Conservation (phyloP, 2,797 vertebrate species). For the Mus caroli region DNA sequence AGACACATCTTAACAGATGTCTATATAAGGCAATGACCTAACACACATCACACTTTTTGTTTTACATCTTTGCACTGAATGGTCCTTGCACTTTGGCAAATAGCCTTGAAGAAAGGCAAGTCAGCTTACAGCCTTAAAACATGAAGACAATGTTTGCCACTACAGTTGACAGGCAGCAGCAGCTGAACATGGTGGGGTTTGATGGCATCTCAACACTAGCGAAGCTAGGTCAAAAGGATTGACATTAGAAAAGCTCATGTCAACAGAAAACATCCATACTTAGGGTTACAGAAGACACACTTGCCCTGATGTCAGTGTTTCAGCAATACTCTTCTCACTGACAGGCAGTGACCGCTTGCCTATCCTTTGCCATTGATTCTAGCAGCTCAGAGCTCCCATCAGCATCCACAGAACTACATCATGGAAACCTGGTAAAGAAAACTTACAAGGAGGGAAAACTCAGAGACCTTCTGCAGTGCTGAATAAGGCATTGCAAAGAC, state of each 20-base stretch:
- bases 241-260: background rate
- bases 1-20: background rate
- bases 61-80: background rate
- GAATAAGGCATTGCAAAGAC: constrained; percentile 33
- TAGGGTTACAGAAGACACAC: background rate
- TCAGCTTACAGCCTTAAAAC: background rate
- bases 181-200: background rate
- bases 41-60: background rate
- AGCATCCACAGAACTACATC: background rate
- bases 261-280: background rate
- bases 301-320: background rate
- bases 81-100: constrained; percentile 18
- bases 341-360: background rate
- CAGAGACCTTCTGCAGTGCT: background rate
- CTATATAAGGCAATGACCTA: background rate
- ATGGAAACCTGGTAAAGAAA: background rate
- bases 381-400: background rate
- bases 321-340: background rate
- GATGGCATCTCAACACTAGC: background rate
- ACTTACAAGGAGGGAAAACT: background rate
- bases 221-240: background rate
- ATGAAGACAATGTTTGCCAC: background rate
- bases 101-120: background rate
- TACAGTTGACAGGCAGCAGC: too few species aligned
- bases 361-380: background rate